Percentiles rank a stretch among this genome's conserved stretches.
phyloP scores from a whole-genome alignment of 2,113 vertebrate species.

The Cyanoderma ruficeps region DNA sequence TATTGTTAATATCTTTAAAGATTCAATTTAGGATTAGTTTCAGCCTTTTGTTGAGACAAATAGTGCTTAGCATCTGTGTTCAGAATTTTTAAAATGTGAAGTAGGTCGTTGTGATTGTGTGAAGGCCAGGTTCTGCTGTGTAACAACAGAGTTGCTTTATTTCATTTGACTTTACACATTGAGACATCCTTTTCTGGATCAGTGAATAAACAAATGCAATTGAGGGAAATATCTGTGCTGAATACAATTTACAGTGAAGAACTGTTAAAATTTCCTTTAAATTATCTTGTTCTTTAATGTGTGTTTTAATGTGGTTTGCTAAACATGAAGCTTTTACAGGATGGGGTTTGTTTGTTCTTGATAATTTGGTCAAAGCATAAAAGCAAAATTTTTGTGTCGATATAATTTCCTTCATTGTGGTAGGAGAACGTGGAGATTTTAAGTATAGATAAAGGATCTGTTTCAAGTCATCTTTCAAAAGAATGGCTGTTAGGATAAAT shows the following conservation, averaged over 20 bases:
- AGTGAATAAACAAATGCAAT: neutral
- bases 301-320: neutral
- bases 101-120: neutral
- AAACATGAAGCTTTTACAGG: neutral
- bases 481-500: neutral
- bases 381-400: neutral
- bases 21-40: neutral
- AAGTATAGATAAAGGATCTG: neutral
- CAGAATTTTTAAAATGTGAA: neutral
- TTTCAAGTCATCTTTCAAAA: neutral
- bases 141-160: neutral
- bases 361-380: neutral
- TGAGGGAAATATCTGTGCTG: neutral
- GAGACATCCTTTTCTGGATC: neutral
- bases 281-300: neutral
- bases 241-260: neutral
- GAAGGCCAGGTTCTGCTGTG: neutral
- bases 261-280: neutral
- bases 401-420: neutral
- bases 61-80: neutral
- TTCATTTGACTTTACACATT: neutral
- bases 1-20: neutral
- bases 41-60: neutral
- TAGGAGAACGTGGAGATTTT: neutral
- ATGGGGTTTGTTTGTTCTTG: neutral